Conservation (phyloP, 1,140 invertebrate genomes). For the Hydropsyche tenuis region DNA sequence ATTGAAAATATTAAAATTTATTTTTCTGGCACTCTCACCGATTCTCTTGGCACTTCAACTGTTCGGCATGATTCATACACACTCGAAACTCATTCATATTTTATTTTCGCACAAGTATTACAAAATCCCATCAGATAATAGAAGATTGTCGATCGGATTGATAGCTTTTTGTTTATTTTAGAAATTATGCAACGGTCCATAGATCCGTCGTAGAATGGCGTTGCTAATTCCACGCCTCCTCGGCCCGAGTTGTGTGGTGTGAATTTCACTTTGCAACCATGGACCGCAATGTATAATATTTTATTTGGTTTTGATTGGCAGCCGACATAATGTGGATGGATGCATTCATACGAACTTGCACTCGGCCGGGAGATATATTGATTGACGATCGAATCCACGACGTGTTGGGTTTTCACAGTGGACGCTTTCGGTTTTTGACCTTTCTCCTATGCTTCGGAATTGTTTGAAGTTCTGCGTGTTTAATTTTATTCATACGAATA, state of each 20-base stretch:
- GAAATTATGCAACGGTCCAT: too few relatives aligned
- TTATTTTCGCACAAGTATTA: not conserved
- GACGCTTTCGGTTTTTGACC: too few relatives aligned
- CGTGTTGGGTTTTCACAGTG: too few relatives aligned
- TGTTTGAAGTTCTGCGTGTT: too few relatives aligned
- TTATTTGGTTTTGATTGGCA: conserved; percentile 13
- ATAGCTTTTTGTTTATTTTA: not conserved
- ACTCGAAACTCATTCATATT: too few relatives aligned
- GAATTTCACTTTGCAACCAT: conserved; percentile 9
- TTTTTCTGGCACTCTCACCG: too few relatives aligned
- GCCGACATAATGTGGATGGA: conserved; percentile 12
- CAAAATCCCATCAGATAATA: not conserved
- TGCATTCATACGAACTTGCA: conserved; percentile 12
- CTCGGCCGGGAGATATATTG: not conserved
- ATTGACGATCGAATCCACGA: conserved; percentile 22
- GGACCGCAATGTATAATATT: not conserved
- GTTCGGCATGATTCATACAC: too few relatives aligned
- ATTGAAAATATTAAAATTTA: too few relatives aligned
- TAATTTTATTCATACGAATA: too few relatives aligned
- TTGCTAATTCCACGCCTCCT: not conserved
- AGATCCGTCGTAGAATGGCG: too few relatives aligned
- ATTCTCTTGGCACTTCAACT: not conserved
- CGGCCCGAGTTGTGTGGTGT: not conserved
- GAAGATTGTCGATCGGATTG: not conserved
- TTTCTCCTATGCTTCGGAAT: too few relatives aligned